Base-by-base conservation (phyloP, 2,113 vertebrate genomes). In the Blennius ocellaris region DNA sequence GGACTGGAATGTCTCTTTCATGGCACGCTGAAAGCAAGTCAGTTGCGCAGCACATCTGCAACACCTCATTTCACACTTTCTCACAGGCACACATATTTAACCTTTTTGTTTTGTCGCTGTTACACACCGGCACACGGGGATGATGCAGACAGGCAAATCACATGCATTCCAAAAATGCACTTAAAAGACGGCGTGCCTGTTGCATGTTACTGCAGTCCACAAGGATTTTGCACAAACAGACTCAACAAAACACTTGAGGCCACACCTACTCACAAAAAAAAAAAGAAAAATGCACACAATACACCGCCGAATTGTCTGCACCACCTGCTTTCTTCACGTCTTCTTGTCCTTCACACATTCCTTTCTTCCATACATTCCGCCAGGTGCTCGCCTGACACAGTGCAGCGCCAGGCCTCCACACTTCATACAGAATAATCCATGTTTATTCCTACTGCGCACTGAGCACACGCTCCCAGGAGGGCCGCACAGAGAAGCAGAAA, bases 1-100 rank as follows among this genome's bases (percentile, higher is more conserved):
- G n/a, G 43, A 45, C 55, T 73, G 88, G 87, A 89, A 91, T 89
- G 74, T 92, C 85, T 90, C 87, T 78, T 90, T 91, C 69, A 80
- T 78, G 87, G 87, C 81, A 72, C 76, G 78, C 78, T 85, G 89
- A 82, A 53, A 93, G 88, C 87, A 49, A 49, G 64, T 79, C 74
- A 82, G 85, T 88, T 76, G 76, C 86, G 76, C 82, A 84, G 76
- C 73, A 87, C 86, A 85, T 84, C 76, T 75, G 85, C 81, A 88
- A 86, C 80, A 63, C 63, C 70, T 36, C 77, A 71, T 81, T 81
- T 87, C 74, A 84, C 62, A 74, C 84, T 56, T 60, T 69, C 58
- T 51, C 69, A 63, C 54, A 52, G 52, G 44, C 16, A 15, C 15
- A 38, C 47, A 43, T 14, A 45, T 30, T 30, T 30, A 30, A 30